Evolutionary conservation across 2,888 invertebrate species (phyloP).

Genomic region (Omphaloscelis lunosa): DNA sequence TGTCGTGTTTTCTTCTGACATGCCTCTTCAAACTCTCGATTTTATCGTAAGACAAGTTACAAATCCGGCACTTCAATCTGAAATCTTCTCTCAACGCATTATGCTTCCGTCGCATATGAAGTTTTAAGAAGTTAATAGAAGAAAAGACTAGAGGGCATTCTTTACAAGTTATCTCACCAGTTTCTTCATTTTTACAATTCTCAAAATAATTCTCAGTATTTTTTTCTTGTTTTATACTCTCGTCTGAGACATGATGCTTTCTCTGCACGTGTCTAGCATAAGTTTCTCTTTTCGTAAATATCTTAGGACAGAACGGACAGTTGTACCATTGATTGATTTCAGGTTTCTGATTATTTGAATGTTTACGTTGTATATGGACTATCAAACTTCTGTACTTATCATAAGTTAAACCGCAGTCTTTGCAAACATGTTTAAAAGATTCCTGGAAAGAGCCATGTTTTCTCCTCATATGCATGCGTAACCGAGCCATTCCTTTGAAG

Average conservation of each 20-base stretch:
- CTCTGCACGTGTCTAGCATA: constrained; percentile 86
- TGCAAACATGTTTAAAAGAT: constrained; percentile 81
- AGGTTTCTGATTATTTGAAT: constrained; percentile 74
- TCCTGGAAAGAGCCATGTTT: constrained; percentile 85
- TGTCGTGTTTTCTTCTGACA: constrained; percentile 84
- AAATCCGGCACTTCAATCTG: constrained; percentile 84
- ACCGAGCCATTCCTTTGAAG: constrained; percentile 82
- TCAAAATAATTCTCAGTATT: constrained; percentile 66
- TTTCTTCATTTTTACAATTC: constrained; percentile 75
- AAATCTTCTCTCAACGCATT: constrained; percentile 84
- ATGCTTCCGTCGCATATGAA: constrained; percentile 87
- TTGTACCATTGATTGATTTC: constrained; percentile 79
- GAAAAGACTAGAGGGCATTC: constrained; percentile 86
- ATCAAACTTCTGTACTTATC: constrained; percentile 85
- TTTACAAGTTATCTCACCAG: constrained; percentile 83
- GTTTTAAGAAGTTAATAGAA: constrained; percentile 81
- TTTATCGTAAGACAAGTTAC: constrained; percentile 86
- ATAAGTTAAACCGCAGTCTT: constrained; percentile 84
- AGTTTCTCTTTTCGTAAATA: constrained; percentile 84
- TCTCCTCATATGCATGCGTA: constrained; percentile 86
- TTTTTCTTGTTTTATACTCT: constrained; percentile 53
- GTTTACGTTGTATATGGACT: constrained; percentile 84
- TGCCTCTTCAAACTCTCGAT: constrained; percentile 87
- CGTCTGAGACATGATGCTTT: constrained; percentile 79
- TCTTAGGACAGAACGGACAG: constrained; percentile 85